A percentile compares a stretch with the other conserved stretches of the same genome.
Evolutionary conservation across 2,888 invertebrate species (phyloP).

Genomic region (Cryptocheilus praepositus): DNA sequence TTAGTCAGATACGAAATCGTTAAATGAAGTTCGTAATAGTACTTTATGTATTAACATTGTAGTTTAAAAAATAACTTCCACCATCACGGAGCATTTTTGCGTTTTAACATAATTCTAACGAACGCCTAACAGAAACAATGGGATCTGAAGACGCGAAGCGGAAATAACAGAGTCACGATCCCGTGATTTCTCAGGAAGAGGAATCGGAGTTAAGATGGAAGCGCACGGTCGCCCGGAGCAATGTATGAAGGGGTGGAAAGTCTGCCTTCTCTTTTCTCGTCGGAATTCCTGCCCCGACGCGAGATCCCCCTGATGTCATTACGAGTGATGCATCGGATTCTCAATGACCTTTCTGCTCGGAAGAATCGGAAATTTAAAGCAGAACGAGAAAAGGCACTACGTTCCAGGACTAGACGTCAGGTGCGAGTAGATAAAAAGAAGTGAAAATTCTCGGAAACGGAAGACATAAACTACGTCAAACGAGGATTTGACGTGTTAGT

Average conservation of each 20-base stretch:
- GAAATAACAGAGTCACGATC: slow-evolving; percentile 35
- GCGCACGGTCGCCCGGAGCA: slow-evolving; percentile 8
- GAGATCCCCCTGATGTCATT: slow-evolving; percentile 24
- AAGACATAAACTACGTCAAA: too few species aligned
- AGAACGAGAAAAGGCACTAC: background rate
- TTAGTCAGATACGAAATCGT: too few species aligned
- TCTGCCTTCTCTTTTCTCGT: slow-evolving; percentile 7
- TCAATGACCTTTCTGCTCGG: background rate
- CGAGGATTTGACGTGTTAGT: too few species aligned
- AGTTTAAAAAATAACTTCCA: too few species aligned
- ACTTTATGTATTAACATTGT: too few species aligned
- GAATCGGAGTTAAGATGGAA: slow-evolving; percentile 19
- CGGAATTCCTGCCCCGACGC: slow-evolving; percentile 27
- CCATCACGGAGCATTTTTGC: too few species aligned
- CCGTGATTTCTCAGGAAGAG: slow-evolving; percentile 39
- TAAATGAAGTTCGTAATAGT: too few species aligned
- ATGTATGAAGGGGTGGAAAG: slow-evolving; percentile 14
- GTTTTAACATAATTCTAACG: too few species aligned
- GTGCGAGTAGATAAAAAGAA: too few species aligned
- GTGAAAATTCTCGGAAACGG: too few species aligned
- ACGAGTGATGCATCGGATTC: slow-evolving; percentile 16
- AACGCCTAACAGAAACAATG: slow-evolving; percentile 15
- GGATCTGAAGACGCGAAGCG: slow-evolving; percentile 34
- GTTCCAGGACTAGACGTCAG: background rate
- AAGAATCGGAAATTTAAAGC: background rate